Base-by-base conservation (phyloP, 2,888 invertebrate species). In the Platycheirus rosarum region DNA sequence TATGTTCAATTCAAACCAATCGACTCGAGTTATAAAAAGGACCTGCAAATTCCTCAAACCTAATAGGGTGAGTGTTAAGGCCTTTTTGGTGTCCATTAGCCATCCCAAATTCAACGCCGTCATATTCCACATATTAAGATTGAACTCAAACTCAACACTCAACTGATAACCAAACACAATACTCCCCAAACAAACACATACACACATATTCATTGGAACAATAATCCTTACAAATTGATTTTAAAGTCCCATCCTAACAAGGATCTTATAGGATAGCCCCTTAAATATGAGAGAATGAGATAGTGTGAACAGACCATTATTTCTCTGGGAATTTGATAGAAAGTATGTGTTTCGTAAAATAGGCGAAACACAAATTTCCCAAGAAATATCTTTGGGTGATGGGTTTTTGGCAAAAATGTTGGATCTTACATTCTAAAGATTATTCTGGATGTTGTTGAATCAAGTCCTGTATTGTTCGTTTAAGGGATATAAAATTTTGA, bases 141-240 rank as follows among this genome's bases (percentile, higher is more conserved):
- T 80, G 71, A 71, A 65, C 18, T 37, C 20, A 70, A n/a, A n/a
- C n/a, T n/a, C n/a, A n/a, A n/a, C n/a, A 69, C 62, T 76, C 55
- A 57, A 69, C 51, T 48, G 35, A 76, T 48, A 60, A 13, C 23
- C 60, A 18, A 16, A 32, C 2, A 29, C 18, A 32, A 35, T n/a
- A 20, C 20, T 18, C 0, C 1, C n/a, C n/a, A n/a, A 3, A 23
- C 4, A 23, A 1, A 37, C 11, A 53, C n/a, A 18, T 2, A 5
- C 9, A 53, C 8, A 13, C 20, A 23, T 13, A 18, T 18, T 49
- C n/a, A 62, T 49, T 35, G 14, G 46, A 68, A 73, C 73, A 75
- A 66, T 76, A 80, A 76, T 76, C 76, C 70, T 76, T 71, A 76
- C 70, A 80, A 80, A 80, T 80, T 80, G 80, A 76, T 76, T 80